These are phyloP conservation scores for Euborellia annulipes DNA, from an alignment of 1,140 invertebrate genomes.

Conservation along the genomic window DNA sequence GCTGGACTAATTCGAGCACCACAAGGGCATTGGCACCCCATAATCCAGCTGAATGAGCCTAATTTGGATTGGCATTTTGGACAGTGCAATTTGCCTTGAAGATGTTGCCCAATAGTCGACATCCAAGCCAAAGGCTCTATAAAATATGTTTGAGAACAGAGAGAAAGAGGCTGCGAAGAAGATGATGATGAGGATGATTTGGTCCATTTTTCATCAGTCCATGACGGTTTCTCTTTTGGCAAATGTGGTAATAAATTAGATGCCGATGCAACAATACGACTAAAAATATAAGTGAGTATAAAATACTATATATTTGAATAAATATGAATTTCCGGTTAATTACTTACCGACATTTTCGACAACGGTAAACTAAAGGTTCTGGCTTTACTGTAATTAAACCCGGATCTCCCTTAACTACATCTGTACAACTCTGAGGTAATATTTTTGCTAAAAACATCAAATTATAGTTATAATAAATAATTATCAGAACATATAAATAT, in stretches of 20 bases:
- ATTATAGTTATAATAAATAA: too few relatives aligned
- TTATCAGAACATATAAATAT: too few relatives aligned
- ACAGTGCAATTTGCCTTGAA: constrained; percentile 65
- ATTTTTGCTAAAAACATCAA: constrained; percentile 47
- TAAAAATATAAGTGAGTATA: constrained; percentile 13
- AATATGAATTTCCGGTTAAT: too few relatives aligned
- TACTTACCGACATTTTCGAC: constrained; percentile 50
- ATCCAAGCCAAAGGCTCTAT: constrained; percentile 73
- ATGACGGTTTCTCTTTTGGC: constrained; percentile 32
- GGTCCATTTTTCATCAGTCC: constrained; percentile 22
- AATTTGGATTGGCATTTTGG: constrained; percentile 65
- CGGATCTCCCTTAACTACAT: constrained; percentile 63
- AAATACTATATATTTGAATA: background rate
- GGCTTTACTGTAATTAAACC: constrained; percentile 54
- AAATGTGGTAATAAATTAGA: constrained; percentile 58
- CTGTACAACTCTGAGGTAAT: constrained; percentile 54
- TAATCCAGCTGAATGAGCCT: constrained; percentile 71
- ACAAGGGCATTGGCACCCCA: constrained; percentile 71
- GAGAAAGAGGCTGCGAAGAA: constrained; percentile 21
- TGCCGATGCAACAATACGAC: constrained; percentile 56
- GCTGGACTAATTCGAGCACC: constrained; percentile 68
- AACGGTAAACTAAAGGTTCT: constrained; percentile 64
- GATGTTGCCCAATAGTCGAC: constrained; percentile 45
- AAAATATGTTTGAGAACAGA: constrained; percentile 56
- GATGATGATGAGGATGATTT: too few relatives aligned